Conservation (phyloP, 2,113 vertebrate species). For the Urocolius indicus region DNA sequence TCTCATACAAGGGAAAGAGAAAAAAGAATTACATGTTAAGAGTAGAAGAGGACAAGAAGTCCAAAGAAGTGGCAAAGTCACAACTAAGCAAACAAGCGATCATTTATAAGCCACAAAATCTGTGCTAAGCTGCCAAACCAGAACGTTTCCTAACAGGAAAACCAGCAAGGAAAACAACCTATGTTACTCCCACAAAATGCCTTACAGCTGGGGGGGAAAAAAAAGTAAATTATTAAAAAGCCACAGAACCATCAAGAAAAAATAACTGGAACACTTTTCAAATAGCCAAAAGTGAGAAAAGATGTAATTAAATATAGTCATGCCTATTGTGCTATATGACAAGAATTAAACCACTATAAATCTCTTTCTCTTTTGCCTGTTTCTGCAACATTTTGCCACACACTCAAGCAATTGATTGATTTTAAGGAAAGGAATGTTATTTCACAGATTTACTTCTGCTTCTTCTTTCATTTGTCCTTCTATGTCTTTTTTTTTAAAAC, state of each 20-base stretch:
- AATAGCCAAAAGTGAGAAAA: neutral
- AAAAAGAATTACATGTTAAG: neutral
- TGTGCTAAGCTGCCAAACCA: slow-evolving; percentile 53
- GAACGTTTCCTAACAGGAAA: slow-evolving; percentile 65
- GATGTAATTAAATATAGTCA: neutral
- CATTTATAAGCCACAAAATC: slow-evolving; percentile 47
- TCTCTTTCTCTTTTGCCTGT: neutral
- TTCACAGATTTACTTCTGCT: neutral
- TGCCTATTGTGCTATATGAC: neutral
- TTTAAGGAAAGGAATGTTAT: neutral
- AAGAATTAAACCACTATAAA: neutral
- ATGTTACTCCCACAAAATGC: slow-evolving; percentile 29
- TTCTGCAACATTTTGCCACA: neutral
- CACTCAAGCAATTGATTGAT: neutral
- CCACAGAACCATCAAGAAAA: slow-evolving; percentile 57
- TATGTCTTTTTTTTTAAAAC: neutral
- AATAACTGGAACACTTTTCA: slow-evolving; percentile 9
- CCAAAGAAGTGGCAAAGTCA: slow-evolving; percentile 29
- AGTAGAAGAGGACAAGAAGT: neutral
- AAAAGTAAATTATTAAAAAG: slow-evolving; percentile 48
- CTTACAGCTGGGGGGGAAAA: slow-evolving; percentile 47
- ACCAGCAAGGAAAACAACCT: slow-evolving; percentile 51
- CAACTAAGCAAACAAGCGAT: slow-evolving; percentile 37
- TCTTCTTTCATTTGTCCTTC: neutral
- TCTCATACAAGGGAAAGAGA: neutral